Conservation (phyloP, 2,888 invertebrate genomes). For the Calameuta pallipes region DNA sequence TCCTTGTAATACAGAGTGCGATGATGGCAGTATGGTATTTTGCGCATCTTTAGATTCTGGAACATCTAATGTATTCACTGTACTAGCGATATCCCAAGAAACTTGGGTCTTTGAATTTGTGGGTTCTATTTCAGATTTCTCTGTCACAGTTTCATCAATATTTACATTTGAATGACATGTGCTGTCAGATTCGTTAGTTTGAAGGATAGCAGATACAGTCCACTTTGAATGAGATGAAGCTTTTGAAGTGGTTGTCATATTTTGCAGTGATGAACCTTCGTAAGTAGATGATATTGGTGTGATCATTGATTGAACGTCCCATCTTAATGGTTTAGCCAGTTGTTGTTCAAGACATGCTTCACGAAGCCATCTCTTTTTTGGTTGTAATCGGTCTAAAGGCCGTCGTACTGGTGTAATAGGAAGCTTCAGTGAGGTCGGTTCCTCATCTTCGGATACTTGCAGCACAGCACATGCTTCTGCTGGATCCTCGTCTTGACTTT, state of each 20-base stretch:
- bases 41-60: background rate
- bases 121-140: constrained; percentile 14
- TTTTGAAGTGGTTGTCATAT: constrained; percentile 4
- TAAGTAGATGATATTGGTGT: constrained; percentile 8
- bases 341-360: constrained; percentile 70
- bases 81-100: constrained; percentile 12
- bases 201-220: constrained; percentile 7
- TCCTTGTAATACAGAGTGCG: background rate
- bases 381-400: constrained; percentile 64
- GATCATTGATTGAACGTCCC: constrained; percentile 54
- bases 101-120: constrained; percentile 7
- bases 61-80: background rate
- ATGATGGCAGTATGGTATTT: background rate
- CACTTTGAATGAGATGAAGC: constrained; percentile 6
- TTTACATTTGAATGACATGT: background rate
- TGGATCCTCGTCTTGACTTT: constrained; percentile 62
- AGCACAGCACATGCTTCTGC: constrained; percentile 48
- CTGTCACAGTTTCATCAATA: background rate
- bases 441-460: constrained; percentile 61
- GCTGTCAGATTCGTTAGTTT: background rate
- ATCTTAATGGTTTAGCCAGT: constrained; percentile 69
- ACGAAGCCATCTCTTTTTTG: constrained; percentile 73
- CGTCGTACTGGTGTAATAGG: constrained; percentile 54
- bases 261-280: background rate
- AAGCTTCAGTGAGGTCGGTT: constrained; percentile 46